phyloP scores from a whole-genome alignment of 2,797 vertebrate genomes.

The Labroides dimidiatus region DNA sequence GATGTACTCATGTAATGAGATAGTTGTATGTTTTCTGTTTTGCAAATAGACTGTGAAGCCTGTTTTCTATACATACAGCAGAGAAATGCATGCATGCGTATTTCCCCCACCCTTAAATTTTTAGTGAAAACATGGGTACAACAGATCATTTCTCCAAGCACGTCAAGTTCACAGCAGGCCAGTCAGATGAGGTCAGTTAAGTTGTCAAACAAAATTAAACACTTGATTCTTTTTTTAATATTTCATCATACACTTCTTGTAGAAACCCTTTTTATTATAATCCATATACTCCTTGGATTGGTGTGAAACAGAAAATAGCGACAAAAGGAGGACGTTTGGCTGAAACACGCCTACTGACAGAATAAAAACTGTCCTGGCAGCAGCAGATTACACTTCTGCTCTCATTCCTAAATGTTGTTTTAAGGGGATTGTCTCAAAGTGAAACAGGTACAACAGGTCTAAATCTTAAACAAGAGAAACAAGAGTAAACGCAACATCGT shows the following conservation, averaged over 20 bases:
- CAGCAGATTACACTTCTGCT: constrained; percentile 14
- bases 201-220: background rate
- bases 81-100: constrained; percentile 47
- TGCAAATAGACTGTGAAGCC: constrained; percentile 39
- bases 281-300: background rate
- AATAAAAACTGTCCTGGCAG: constrained; percentile 38
- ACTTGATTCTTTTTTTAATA: background rate
- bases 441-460: constrained; percentile 80
- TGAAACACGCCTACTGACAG: constrained; percentile 1
- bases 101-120: constrained; percentile 20
- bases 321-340: constrained; percentile 1
- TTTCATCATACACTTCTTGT: background rate
- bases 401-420: constrained; percentile 66
- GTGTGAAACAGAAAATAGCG: background rate
- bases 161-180: constrained; percentile 15
- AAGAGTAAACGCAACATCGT: constrained; percentile 16
- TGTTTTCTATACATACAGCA: constrained; percentile 66
- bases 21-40: constrained; percentile 41
- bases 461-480: constrained; percentile 57
- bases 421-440: constrained; percentile 61
- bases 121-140: constrained; percentile 47
- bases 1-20: constrained; percentile 1
- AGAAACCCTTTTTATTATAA: no score
- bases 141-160: constrained; percentile 20
- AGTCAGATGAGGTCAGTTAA: background rate